Evolutionary conservation across 2,888 invertebrate genomes (phyloP).

Genomic region (Trimorus sp.): DNA sequence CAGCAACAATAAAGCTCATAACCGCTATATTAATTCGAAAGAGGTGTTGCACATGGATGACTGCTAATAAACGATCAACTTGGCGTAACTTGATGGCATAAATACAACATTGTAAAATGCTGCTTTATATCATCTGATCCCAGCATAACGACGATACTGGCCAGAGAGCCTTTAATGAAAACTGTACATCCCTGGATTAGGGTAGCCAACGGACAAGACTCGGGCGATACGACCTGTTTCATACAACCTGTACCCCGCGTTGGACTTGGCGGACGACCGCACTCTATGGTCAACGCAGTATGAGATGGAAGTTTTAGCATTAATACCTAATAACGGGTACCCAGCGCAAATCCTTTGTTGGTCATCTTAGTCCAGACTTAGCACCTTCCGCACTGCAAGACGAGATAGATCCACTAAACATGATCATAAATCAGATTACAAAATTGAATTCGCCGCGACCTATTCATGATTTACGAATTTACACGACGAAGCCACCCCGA

Average conservation of each 20-base stretch:
- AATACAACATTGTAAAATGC: conserved; percentile 74
- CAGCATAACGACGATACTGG: conserved; percentile 77
- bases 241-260: conserved; percentile 69
- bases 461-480: conserved; percentile 34
- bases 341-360: conserved; percentile 79
- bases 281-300: conserved; percentile 73
- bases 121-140: conserved; percentile 79
- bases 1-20: not conserved
- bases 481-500: too few species aligned
- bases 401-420: conserved; percentile 50
- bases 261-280: conserved; percentile 57
- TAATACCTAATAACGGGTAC: conserved; percentile 81
- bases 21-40: conserved; percentile 10
- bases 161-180: conserved; percentile 79
- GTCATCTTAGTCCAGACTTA: conserved; percentile 77
- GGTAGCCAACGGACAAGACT: conserved; percentile 78
- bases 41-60: conserved; percentile 24
- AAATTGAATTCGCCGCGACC: conserved; percentile 46
- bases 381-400: conserved; percentile 70
- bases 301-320: conserved; percentile 79
- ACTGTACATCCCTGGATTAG: conserved; percentile 81
- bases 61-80: conserved; percentile 73
- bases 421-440: conserved; percentile 62
- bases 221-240: conserved; percentile 73
- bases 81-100: conserved; percentile 71